A percentile compares a stretch with the other conserved stretches of the same genome.
Evolutionary conservation across 2,888 invertebrate genomes (phyloP).

Genomic region (Calameuta filiformis): DNA sequence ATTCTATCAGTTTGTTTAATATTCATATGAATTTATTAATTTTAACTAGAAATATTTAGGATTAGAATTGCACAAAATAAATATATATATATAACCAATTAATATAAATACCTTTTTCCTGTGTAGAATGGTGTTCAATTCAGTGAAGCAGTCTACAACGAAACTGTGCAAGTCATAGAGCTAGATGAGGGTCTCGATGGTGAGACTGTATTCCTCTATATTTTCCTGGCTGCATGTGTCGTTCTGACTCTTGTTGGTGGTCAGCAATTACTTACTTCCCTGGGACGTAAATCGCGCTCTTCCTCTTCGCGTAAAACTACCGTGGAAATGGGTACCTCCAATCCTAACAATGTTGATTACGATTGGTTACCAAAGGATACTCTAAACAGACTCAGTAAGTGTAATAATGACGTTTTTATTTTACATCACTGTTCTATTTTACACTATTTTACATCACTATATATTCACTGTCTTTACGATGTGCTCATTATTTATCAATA

Average conservation of each 20-base stretch:
- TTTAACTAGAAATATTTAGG: conserved; percentile 3
- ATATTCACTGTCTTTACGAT: too few relatives aligned
- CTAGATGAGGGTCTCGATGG: conserved; percentile 97
- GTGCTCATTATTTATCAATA: background rate
- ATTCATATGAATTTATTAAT: background rate
- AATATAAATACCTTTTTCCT: conserved; percentile 21
- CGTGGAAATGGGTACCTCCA: conserved; percentile 92
- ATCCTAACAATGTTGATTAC: conserved; percentile 92
- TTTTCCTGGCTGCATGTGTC: conserved; percentile 91
- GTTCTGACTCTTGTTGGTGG: conserved; percentile 89
- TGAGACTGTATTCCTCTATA: conserved; percentile 98
- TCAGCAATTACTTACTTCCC: conserved; percentile 87
- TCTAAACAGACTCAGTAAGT: conserved; percentile 85
- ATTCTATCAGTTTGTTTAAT: background rate
- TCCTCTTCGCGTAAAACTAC: conserved; percentile 71
- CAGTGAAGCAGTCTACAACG: conserved; percentile 96
- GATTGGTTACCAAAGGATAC: conserved; percentile 98
- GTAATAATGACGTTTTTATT: conserved; percentile 8
- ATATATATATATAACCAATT: conserved; percentile 13
- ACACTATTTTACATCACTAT: too few relatives aligned
- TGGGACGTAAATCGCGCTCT: conserved; percentile 79
- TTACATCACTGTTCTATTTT: too few relatives aligned
- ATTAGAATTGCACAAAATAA: conserved; percentile 3
- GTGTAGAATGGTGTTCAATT: conserved; percentile 73
- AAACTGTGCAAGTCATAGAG: conserved; percentile 95